Conservation (phyloP, 1,140 invertebrate species). For the Atta cephalotes region DNA sequence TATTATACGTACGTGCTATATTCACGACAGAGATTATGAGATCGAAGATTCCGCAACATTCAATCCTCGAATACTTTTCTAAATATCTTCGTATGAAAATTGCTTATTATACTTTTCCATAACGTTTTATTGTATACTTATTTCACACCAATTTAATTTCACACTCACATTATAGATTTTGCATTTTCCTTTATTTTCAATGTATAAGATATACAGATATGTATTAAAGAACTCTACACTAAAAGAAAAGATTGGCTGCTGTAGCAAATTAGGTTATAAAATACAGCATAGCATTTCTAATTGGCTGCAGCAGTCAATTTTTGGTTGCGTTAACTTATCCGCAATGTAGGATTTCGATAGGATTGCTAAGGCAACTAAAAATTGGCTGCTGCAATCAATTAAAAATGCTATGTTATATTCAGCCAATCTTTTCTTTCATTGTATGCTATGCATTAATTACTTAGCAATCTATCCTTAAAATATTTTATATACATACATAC, state of each 20-base stretch:
- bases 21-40: slow-evolving; percentile 43
- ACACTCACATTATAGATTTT: neutral
- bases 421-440: no score
- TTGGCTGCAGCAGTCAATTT: no score
- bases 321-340: no score
- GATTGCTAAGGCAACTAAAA: no score
- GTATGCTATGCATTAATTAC: neutral
- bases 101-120: neutral
- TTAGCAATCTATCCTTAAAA: neutral
- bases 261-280: no score
- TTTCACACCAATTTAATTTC: neutral
- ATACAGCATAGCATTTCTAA: no score
- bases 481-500: neutral
- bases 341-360: no score
- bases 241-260: no score
- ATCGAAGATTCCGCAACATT: neutral
- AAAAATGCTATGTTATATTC: no score
- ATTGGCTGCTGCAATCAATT: no score
- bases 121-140: neutral
- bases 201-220: neutral
- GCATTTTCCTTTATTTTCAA: neutral
- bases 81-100: neutral
- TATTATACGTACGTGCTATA: slow-evolving; percentile 19
- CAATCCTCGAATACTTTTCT: neutral
- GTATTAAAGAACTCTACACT: no score